Base-by-base conservation (phyloP, 1,140 invertebrate genomes). In the Diploscapter pachys region DNA sequence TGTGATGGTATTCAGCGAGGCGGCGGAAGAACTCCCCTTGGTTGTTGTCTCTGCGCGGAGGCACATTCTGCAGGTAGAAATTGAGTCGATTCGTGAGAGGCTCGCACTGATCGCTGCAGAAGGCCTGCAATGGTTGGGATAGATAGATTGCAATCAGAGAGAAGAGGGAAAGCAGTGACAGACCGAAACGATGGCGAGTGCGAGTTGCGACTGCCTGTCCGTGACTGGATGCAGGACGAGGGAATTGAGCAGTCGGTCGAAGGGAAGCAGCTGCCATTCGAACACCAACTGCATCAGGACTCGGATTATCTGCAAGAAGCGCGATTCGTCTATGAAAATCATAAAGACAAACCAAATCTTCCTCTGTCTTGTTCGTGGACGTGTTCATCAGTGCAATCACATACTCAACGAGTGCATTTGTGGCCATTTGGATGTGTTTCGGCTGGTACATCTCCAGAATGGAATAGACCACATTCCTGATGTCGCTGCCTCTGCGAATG, bases 181-280 rank as follows among this genome's bases (percentile, higher is more conserved):
- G 51, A 74, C 55, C 59, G 54, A 9, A 5, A 75, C 53, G 54
- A 76, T 63, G 9, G 48, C 48, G 3, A 78, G 48, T 11, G 65
- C 64, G 59, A 68, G 63, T 53, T 61, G 48, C 0, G 72, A 59
- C 49, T 78, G 65, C 57, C 66, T 56, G 13, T 73, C 72, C 2
- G 57, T 78, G 55, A 5, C 9, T 48, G 76, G 76, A 59, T 78
- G 76, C 63, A 78, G 61, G 3, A 78, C 65, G 5, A 78, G 13
- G 2, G 76, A 54, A 11, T 74, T 57, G 5, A 78, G 76, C 9
- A 78, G 13, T 13, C 72, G 70, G n/a, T 78, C 76, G 65, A 75
- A 78, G 2, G 75, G 76, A 5, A 70, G 50, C 50, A 78, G 51
- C 3, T 69, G 54, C n/a, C 48, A 68, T 5, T 62, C 57, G 69